These are phyloP conservation scores for Thymelicus lineola DNA, from an alignment of 2,888 invertebrate species.

Conservation along the genomic window DNA sequence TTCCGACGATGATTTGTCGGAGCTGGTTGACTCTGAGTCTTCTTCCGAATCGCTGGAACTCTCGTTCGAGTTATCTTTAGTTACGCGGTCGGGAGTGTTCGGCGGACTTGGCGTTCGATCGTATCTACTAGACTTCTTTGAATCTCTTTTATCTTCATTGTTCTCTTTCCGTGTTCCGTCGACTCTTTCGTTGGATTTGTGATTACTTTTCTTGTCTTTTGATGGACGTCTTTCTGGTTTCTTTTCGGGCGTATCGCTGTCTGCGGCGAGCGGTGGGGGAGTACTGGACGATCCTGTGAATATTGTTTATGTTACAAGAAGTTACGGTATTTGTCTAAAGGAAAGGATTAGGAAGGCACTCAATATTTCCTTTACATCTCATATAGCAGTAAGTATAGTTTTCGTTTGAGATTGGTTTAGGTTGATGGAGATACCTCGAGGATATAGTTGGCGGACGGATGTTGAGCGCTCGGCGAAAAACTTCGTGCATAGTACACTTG, in stretches of 20 bases:
- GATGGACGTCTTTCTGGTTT: slow-evolving; percentile 61
- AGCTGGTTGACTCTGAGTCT: slow-evolving; percentile 60
- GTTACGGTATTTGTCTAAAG: no score
- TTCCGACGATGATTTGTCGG: slow-evolving; percentile 61
- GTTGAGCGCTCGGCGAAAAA: no score
- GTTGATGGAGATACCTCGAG: no score
- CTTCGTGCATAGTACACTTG: no score
- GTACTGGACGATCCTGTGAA: slow-evolving; percentile 69
- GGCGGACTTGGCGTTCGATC: slow-evolving; percentile 69
- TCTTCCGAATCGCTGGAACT: slow-evolving; percentile 73
- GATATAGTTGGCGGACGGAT: no score
- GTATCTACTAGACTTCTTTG: slow-evolving; percentile 60
- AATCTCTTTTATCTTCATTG: slow-evolving; percentile 60
- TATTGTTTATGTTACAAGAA: no score
- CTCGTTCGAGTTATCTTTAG: slow-evolving; percentile 70
- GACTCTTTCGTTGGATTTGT: slow-evolving; percentile 64
- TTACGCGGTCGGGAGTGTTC: slow-evolving; percentile 56
- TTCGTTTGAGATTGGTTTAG: no score
- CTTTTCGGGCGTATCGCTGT: slow-evolving; percentile 71
- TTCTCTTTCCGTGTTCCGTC: slow-evolving; percentile 67
- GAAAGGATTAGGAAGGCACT: no score
- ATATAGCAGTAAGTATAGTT: no score
- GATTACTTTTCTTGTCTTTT: slow-evolving; percentile 66
- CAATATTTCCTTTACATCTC: no score
- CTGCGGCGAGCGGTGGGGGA: slow-evolving; percentile 70